phyloP scores from a whole-genome alignment of 1,140 invertebrate species.

The Phymorhynchus buccinoides region DNA sequence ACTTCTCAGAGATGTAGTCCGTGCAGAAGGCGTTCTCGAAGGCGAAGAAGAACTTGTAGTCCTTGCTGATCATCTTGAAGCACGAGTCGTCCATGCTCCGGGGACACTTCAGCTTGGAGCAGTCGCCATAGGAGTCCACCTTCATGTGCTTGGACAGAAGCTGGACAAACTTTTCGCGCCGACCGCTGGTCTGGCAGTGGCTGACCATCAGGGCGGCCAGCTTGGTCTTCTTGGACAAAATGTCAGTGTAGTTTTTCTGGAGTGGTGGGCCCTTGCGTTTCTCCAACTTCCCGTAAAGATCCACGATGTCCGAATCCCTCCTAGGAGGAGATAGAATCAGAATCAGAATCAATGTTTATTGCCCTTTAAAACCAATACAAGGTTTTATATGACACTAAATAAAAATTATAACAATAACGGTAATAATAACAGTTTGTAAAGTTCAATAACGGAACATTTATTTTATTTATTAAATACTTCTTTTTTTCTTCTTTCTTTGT shows the following conservation, averaged over 20 bases:
- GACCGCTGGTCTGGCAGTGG: slow-evolving; percentile 76
- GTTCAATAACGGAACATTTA: too few relatives aligned
- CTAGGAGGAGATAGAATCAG: too few relatives aligned
- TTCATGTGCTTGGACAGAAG: slow-evolving; percentile 71
- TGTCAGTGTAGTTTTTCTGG: slow-evolving; percentile 37
- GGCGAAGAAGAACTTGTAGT: slow-evolving; percentile 50
- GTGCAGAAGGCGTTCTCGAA: slow-evolving; percentile 49
- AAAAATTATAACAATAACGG: too few relatives aligned
- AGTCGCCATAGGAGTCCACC: slow-evolving; percentile 79
- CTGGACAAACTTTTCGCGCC: slow-evolving; percentile 75
- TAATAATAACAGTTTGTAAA: too few relatives aligned
- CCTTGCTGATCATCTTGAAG: slow-evolving; percentile 17
- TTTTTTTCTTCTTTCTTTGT: too few relatives aligned
- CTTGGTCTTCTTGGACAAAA: slow-evolving; percentile 46
- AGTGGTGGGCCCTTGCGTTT: neutral
- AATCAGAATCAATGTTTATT: too few relatives aligned
- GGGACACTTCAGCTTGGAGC: neutral
- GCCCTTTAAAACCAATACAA: too few relatives aligned
- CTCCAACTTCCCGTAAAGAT: neutral
- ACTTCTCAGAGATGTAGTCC: slow-evolving; percentile 55
- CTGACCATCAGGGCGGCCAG: slow-evolving; percentile 78
- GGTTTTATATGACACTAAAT: too few relatives aligned
- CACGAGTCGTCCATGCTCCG: slow-evolving; percentile 4
- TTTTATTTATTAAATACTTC: too few relatives aligned
- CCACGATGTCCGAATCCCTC: slow-evolving; percentile 10